These are phyloP conservation scores for Chrysina gloriosa DNA, from an alignment of 2,888 invertebrate genomes.

Conservation along the genomic window DNA sequence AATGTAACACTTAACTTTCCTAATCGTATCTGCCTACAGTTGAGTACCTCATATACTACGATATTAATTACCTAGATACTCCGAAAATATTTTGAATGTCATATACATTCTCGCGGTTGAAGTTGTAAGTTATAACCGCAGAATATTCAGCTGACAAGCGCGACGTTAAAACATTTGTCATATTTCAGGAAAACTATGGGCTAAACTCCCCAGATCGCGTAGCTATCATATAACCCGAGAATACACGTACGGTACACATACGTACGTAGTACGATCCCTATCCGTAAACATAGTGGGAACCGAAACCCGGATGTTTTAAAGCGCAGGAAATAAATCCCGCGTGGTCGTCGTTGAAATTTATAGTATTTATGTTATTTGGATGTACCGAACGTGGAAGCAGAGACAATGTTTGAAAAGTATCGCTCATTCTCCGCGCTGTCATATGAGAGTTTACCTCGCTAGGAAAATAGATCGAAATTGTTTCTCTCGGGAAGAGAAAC, in stretches of 20 bases:
- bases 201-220: not conserved
- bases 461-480: not conserved
- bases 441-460: not conserved
- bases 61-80: conserved; percentile 13
- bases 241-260: not conserved
- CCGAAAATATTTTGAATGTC: conserved; percentile 15
- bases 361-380: not conserved
- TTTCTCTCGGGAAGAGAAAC: not conserved
- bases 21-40: too few relatives aligned
- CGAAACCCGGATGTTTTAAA: not conserved
- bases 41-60: not conserved
- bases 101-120: conserved; percentile 15
- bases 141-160: conserved; percentile 4
- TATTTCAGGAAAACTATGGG: conserved; percentile 18
- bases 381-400: not conserved
- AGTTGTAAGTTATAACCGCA: conserved; percentile 13
- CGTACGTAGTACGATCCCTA: not conserved
- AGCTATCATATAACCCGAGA: not conserved
- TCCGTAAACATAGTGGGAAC: not conserved
- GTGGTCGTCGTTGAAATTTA: conserved; percentile 18
- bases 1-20: too few relatives aligned
- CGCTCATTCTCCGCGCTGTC: not conserved
- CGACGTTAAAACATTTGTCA: conserved; percentile 20
- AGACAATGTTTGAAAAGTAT: not conserved
- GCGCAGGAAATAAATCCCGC: not conserved